Evolutionary conservation across 2,113 vertebrate species (phyloP), one percentile per base, ranked within the genome.

Genomic region (Gobius niger): DNA sequence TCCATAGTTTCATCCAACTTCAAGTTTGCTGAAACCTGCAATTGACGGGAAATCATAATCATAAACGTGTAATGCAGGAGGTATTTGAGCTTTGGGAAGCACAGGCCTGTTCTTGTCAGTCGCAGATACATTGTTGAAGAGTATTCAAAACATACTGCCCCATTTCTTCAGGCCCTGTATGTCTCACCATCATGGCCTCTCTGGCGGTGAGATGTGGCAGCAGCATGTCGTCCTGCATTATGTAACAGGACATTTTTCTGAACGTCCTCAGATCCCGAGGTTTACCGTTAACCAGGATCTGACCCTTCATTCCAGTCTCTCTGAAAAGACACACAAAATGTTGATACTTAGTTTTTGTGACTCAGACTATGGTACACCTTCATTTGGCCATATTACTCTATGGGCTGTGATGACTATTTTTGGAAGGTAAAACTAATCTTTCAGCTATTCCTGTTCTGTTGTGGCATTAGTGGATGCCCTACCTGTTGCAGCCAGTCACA

Each of bases 171-270:
- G 6, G n/a, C 44, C 4, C 42, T 63, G 42, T 46, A 7, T 62
- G 9, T n/a, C 94, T 94, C 89, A 99, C 97, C 96, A 98, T 98
- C 98, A 99, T 98, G 72, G 98, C 98, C 75, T 99, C 98, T 49
- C 92, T 65, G 60, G 95, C 92, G 0, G 95, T 98, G 82, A 99
- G 95, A 77, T 98, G 94, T 0, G 96, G 98, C 88, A 99, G 89
- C 42, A 99, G 90, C 94, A 97, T 95, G 90, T 99, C 96, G 0
- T 99, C 95, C 88, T 99, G 98, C 98, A 99, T 99, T 91, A 99
- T 99, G 86, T 99, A 99, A 81, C 98, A 99, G 41, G 97, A 99
- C 98, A 99, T 97, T 90, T 99, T 99, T 68, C 97, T 93, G 87
- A 99, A 99, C 10, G 91, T 99, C 51, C 96, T 93, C 84, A 96